Conservation (phyloP, 2,888 invertebrate genomes). For the Watsonalla cultraria region DNA sequence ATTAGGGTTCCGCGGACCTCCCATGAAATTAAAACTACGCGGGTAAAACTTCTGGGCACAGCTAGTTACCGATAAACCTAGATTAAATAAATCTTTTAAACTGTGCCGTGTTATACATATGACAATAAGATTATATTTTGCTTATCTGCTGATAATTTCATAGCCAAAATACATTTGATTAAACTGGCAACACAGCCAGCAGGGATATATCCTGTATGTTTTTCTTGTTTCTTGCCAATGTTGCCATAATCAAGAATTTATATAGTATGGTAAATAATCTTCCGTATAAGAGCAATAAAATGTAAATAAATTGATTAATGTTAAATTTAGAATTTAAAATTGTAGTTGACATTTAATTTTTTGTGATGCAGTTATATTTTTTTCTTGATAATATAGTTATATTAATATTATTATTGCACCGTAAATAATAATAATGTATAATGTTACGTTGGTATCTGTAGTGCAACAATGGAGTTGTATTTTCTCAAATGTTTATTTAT, state of each 20-base stretch:
- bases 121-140: too few species aligned
- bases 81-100: too few species aligned
- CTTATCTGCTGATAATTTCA: too few species aligned
- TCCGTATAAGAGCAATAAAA: neutral
- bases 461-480: neutral
- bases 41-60: too few species aligned
- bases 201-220: too few species aligned
- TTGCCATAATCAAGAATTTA: neutral
- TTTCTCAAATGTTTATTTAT: neutral
- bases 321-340: constrained; percentile 4
- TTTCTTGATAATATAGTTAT: neutral
- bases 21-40: too few species aligned
- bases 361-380: constrained; percentile 1
- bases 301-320: neutral
- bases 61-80: too few species aligned
- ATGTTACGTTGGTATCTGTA: neutral
- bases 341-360: constrained; percentile 22
- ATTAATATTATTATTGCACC: neutral
- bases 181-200: too few species aligned
- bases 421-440: neutral
- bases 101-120: too few species aligned
- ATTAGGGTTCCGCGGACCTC: too few species aligned
- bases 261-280: neutral
- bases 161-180: too few species aligned
- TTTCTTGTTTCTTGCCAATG: neutral